Evolutionary conservation across 2,797 vertebrate genomes (phyloP), one percentile per base, ranked within the genome.

Genomic region (Dermochelys coriacea): DNA sequence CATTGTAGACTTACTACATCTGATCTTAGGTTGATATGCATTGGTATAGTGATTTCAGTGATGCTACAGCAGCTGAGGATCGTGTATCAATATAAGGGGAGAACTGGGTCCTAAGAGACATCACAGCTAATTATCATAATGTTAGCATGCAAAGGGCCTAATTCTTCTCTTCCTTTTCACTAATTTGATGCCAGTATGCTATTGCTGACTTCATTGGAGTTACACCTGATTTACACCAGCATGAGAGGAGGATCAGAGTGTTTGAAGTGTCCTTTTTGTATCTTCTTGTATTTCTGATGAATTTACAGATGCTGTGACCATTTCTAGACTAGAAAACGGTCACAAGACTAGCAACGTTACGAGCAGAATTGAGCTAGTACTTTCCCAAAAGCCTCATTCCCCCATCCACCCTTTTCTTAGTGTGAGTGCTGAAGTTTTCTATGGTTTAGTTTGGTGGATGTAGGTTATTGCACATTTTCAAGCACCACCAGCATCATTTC

Each of bases 401-500:
- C 84, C 89, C 41, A 80, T n/a, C 37, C 55, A 34, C 3, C 14
- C 64, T 84, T 84, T 95, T 90, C 80, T 96, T 89, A 75, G 82
- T 91, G 83, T 61, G 15, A 3, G 52, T 57, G 59, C 78, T 92
- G 41, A 84, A 93, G 12, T 34, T 64, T 85, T 93, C 85, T 88
- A 80, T 37, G 85, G 51, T 75, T 47, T 54, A 50, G 91, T 95
- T 90, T 61, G 34, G 96, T 77, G 57, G 93, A 90, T 91, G 37
- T 93, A 94, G 68, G 82, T 93, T 94, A 89, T 19, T 96, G 82
- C 89, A 92, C 61, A 12, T 92, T 95, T 94, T 90, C 88, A 94
- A 96, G 4, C 18, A 71, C 49, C 86, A 50, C 45, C 85, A 50
- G 50, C 18, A 51, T 94, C 57, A 59, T 93, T 93, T 86, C 82